phyloP scores from a whole-genome alignment of 35 echinoderm and acorn worm species.

The Lytechinus pictus region DNA sequence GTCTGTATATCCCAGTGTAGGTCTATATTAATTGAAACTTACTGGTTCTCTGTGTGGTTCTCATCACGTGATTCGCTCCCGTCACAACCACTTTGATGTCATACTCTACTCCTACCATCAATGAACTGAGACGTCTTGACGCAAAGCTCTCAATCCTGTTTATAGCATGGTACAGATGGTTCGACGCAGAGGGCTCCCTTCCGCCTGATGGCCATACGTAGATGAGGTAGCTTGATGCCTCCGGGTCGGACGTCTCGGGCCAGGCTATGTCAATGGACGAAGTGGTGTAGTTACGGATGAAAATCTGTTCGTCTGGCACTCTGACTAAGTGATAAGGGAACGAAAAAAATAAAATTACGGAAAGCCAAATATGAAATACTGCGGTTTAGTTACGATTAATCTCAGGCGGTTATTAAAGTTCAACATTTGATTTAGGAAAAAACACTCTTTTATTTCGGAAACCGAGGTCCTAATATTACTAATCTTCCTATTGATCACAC shows the following conservation, averaged over 20 bases:
- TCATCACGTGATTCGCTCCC: slow-evolving; percentile 38
- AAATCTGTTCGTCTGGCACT: slow-evolving; percentile 72
- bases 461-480: no score
- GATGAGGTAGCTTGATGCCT: slow-evolving; percentile 82
- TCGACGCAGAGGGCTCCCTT: slow-evolving; percentile 67
- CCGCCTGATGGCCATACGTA: slow-evolving; percentile 70
- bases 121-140: slow-evolving; percentile 46
- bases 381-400: no score
- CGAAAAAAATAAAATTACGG: background rate
- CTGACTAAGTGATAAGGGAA: slow-evolving; percentile 47
- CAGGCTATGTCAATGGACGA: slow-evolving; percentile 70
- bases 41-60: slow-evolving; percentile 68
- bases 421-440: no score
- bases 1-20: no score
- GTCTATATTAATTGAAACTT: background rate
- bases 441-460: no score
- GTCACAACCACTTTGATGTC: slow-evolving; percentile 69
- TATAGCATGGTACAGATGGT: slow-evolving; percentile 71
- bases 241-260: slow-evolving; percentile 65
- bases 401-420: no score
- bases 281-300: slow-evolving; percentile 58
- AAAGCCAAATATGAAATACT: no score
- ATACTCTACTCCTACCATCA: slow-evolving; percentile 64
- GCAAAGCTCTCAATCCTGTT: slow-evolving; percentile 67
- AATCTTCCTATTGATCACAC: no score